Percentiles rank a stretch among this genome's conserved stretches.
phyloP scores from a whole-genome alignment of 2,888 invertebrate genomes.

The Leucozona laternaria region DNA sequence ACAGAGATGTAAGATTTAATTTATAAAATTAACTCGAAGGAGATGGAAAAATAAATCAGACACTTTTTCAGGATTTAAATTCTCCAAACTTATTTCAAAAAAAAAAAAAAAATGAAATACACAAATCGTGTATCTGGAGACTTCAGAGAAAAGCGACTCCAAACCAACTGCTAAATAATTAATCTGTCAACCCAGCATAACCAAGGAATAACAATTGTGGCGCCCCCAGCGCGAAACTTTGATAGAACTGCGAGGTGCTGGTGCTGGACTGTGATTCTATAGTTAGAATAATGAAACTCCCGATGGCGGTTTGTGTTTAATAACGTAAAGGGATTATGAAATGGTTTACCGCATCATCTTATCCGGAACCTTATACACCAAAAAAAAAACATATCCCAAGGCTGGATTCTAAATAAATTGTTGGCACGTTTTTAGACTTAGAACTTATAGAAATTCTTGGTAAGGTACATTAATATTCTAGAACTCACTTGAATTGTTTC shows the following conservation, averaged over 20 bases:
- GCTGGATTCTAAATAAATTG: neutral
- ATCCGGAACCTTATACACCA: neutral
- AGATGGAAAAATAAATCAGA: constrained; percentile 9
- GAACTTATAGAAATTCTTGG: neutral
- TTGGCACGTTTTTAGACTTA: too few relatives aligned
- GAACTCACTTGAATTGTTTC: too few relatives aligned
- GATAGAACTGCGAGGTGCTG: neutral
- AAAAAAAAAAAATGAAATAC: neutral
- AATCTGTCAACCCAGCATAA: constrained; percentile 5
- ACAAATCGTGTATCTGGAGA: neutral
- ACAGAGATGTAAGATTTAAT: constrained; percentile 29
- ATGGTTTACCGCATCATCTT: neutral
- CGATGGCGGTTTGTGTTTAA: neutral
- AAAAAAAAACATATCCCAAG: neutral
- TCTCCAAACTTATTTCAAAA: neutral
- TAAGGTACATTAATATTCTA: too few relatives aligned
- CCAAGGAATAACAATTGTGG: neutral
- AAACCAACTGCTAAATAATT: constrained; percentile 20
- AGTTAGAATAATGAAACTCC: neutral
- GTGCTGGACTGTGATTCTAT: neutral
- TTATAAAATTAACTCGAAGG: constrained; percentile 42
- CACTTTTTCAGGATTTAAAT: neutral
- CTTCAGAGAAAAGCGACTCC: neutral
- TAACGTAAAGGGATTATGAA: neutral
- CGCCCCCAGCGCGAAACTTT: neutral